Evolutionary conservation across 2,113 vertebrate species (phyloP).

Genomic region (Eurypyga helias): DNA sequence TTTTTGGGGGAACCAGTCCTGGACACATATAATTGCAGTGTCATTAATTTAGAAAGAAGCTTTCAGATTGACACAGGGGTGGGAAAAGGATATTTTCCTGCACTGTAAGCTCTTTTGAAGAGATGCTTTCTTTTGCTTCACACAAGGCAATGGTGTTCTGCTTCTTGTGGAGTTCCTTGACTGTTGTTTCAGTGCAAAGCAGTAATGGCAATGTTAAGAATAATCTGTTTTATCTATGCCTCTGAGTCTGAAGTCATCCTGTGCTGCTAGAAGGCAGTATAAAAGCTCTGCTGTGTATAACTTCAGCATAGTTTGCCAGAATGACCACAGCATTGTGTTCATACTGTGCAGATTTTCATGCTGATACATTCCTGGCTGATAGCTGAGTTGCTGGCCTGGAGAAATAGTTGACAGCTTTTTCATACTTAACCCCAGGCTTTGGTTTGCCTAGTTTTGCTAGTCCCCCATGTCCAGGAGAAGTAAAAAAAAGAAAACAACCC

Average conservation of each 20-base stretch:
- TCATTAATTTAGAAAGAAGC: neutral
- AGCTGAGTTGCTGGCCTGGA: neutral
- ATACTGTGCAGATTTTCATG: neutral
- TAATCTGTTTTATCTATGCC: neutral
- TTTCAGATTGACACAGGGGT: neutral
- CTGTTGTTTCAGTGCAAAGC: neutral
- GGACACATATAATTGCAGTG: neutral
- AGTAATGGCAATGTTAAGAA: neutral
- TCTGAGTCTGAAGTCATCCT: neutral
- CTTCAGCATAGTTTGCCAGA: neutral
- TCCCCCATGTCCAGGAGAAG: neutral
- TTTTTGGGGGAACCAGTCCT: neutral
- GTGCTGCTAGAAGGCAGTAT: neutral
- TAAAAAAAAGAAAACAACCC: neutral
- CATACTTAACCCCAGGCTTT: neutral
- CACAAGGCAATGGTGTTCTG: neutral
- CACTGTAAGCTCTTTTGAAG: neutral
- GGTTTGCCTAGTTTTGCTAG: neutral
- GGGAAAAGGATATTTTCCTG: neutral
- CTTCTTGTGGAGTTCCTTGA: neutral
- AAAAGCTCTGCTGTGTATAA: neutral
- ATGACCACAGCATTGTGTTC: neutral
- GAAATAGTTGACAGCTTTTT: slow-evolving; percentile 10
- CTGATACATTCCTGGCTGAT: slow-evolving; percentile 26
- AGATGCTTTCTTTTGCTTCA: neutral